Conservation (phyloP, 2,797 vertebrate genomes). For the Lagorchestes hirsutus region DNA sequence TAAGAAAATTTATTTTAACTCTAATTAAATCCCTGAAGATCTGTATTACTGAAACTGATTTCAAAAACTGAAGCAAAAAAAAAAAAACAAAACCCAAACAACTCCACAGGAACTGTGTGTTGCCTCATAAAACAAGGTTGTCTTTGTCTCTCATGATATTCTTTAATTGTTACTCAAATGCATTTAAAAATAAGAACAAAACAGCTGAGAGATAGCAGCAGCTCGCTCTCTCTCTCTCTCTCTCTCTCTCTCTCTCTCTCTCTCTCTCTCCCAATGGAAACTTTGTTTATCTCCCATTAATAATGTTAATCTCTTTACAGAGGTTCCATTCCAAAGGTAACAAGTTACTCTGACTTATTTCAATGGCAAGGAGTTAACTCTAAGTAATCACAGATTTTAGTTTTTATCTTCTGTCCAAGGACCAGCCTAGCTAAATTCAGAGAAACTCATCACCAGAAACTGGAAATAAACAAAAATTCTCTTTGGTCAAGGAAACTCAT, state of each 20-base stretch:
- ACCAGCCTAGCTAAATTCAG: not conserved
- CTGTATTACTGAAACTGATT: not conserved
- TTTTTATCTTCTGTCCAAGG: not conserved
- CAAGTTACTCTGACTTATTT: too few species aligned
- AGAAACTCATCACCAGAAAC: not conserved
- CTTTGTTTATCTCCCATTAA: not conserved
- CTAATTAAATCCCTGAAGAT: not conserved
- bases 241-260: not conserved
- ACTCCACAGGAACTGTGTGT: not conserved
- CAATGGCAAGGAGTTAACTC: not conserved
- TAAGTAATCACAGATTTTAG: not conserved
- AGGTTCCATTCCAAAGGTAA: not conserved
- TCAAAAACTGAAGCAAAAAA: not conserved
- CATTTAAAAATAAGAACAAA: not conserved
- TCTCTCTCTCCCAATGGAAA: not conserved
- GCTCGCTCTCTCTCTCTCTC: rapidly evolving
- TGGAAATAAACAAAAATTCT: not conserved
- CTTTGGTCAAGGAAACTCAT: not conserved
- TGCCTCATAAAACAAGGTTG: not conserved
- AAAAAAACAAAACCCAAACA: too few species aligned
- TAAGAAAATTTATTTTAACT: not conserved
- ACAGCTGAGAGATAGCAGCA: not conserved
- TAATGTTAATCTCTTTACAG: not conserved
- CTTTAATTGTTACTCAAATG: not conserved
- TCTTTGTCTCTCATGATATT: not conserved